A percentile compares a stretch with the other conserved stretches of the same genome.
These are phyloP conservation scores for Enteromius radiatus DNA, from an alignment of 2,797 vertebrate species.

Conservation along the genomic window DNA sequence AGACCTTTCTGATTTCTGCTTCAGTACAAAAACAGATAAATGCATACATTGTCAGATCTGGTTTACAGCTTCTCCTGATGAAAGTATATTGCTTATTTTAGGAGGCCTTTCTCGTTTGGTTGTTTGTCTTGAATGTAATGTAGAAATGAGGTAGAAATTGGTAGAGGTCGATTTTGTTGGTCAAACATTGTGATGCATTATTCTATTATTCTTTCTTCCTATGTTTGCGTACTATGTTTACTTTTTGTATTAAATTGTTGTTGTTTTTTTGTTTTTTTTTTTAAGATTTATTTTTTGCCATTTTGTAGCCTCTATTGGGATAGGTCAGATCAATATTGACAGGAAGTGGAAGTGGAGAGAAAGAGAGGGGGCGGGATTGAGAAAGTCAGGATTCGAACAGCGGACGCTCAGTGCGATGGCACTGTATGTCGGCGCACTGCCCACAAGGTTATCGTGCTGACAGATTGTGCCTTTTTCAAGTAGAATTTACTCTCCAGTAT, in stretches of 20 bases:
- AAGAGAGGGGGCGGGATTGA: no score
- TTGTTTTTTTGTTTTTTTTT: no score
- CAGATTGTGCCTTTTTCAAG: background rate
- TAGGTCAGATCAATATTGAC: no score
- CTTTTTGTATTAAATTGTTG: background rate
- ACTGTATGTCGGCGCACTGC: no score
- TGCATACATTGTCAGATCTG: background rate
- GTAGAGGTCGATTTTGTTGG: background rate
- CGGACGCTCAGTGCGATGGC: no score
- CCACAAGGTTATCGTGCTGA: no score
- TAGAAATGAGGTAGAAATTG: background rate
- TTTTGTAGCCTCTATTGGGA: no score
- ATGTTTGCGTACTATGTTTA: background rate
- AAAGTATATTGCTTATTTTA: background rate
- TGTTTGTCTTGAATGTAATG: background rate
- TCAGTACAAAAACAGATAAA: background rate
- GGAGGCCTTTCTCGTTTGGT: background rate
- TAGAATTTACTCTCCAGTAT: background rate
- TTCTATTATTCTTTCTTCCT: background rate
- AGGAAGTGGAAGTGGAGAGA: no score
- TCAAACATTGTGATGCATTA: background rate
- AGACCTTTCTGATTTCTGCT: slow-evolving; percentile 5
- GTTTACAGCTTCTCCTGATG: background rate
- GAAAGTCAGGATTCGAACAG: no score
- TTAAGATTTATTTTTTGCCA: no score